Base-by-base conservation (phyloP, 2,888 invertebrate genomes). In the Labia minor region DNA sequence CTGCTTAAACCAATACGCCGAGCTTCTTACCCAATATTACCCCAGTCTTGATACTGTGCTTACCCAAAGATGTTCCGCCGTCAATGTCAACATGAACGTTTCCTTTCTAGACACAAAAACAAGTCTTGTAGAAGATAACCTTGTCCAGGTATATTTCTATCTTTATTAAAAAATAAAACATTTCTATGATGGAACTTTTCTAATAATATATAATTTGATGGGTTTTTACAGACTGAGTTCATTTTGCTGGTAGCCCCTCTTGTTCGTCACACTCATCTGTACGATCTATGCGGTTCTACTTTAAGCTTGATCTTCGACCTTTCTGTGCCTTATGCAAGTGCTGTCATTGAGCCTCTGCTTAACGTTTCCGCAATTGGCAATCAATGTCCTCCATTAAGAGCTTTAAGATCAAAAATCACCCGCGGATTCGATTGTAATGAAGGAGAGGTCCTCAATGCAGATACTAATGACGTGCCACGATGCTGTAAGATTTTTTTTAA, bases 281-380 rank as follows among this genome's bases (percentile, higher is more conserved):
- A 96, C 75, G 95, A 96, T 72, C 86, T 96, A 0, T 97, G 96
- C 74, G 96, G 96, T 14, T 92, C 94, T 0, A 96, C 95, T 0
- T 77, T 97, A 69, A 92, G 90, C 73, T 83, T 96, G 1, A 95
- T 96, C 74, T 96, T 96, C 74, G 96, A 96, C 77, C 79, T 97
- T 62, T 91, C 92, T 61, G 95, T 95, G 10, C 95, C 95, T 0
- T 90, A 93, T 71, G 92, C 95, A 1, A 94, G 91, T 74, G 90
- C 88, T 26, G 87, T 93, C 0, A 91, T 95, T 72, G 93, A 94
- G 75, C 90, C 93, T 1, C 81, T 95, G 3, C 78, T 95, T 21
- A 95, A 94, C 74, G 89, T 95, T 1, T 90, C 91, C 1, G 86
- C 92, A 21, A 92, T 94, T 74, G 93, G 92, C 37, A 93, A 93